Evolutionary conservation across 2,113 vertebrate genomes (phyloP).

Genomic region (Neolamprologus caudopunctatus): DNA sequence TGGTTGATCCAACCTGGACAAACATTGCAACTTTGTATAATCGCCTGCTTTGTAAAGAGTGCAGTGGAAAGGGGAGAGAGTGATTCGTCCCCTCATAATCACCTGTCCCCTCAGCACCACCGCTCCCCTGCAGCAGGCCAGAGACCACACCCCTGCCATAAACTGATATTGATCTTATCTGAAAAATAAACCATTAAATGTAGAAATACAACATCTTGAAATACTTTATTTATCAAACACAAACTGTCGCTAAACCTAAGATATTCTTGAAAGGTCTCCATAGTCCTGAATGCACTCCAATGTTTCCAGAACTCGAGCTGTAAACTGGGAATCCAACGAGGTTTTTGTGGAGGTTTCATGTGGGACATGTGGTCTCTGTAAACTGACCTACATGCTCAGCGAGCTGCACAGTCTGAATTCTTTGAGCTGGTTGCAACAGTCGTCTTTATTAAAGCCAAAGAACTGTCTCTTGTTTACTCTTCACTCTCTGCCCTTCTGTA

Average conservation of each 20-base stretch:
- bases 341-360: not conserved
- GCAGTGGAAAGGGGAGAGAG: not conserved
- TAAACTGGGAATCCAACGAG: not conserved
- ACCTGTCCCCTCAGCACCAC: not conserved
- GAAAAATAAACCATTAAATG: not conserved
- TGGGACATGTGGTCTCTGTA: not conserved
- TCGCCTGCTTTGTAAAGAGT: not conserved
- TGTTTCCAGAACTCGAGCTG: not conserved
- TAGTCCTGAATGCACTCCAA: not conserved
- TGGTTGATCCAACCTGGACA: not conserved
- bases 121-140: not conserved
- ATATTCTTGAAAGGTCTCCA: not conserved
- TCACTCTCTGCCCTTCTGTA: not conserved
- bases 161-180: not conserved
- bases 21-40: not conserved
- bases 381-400: not conserved
- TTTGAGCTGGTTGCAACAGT: not conserved
- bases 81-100: not conserved
- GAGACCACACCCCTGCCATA: not conserved
- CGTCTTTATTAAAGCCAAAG: not conserved
- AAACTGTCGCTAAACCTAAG: not conserved
- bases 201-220: not conserved
- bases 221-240: not conserved
- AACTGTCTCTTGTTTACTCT: not conserved
- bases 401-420: not conserved